These are phyloP conservation scores for Anarsia innoxiella DNA, from an alignment of 2,888 invertebrate species.

Conservation along the genomic window DNA sequence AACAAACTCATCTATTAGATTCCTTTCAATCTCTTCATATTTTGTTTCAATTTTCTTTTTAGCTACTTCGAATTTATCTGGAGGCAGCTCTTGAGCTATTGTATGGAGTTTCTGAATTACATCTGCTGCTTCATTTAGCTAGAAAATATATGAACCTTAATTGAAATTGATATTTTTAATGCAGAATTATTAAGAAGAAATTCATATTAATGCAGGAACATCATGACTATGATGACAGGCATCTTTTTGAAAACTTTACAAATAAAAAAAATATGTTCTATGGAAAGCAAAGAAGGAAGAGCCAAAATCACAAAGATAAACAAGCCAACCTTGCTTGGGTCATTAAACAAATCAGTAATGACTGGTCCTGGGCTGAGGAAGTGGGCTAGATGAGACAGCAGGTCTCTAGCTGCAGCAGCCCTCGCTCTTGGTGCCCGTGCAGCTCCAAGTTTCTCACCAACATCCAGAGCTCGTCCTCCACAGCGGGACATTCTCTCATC, in stretches of 20 bases:
- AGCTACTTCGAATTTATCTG: conserved; percentile 89
- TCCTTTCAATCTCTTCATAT: conserved; percentile 92
- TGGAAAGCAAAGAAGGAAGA: too few species aligned
- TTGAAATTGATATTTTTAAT: too few species aligned
- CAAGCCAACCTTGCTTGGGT: conserved; percentile 83
- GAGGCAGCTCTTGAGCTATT: conserved; percentile 95
- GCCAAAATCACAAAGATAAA: too few species aligned
- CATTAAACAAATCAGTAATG: conserved; percentile 89
- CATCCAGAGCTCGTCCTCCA: conserved; percentile 96
- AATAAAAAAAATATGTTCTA: too few species aligned
- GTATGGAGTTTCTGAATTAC: conserved; percentile 97
- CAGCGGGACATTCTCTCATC: conserved; percentile 98
- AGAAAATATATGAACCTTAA: too few species aligned
- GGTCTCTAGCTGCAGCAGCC: conserved; percentile 94
- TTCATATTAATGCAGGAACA: too few species aligned
- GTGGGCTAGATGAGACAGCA: conserved; percentile 93
- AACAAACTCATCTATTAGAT: conserved; percentile 95
- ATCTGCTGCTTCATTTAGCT: conserved; percentile 97
- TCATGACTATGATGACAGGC: too few species aligned
- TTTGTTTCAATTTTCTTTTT: conserved; percentile 90
- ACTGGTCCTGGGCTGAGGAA: conserved; percentile 91
- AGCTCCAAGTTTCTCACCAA: conserved; percentile 98
- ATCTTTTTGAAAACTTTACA: too few species aligned
- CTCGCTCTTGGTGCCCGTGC: conserved; percentile 95
- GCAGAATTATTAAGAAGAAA: too few species aligned